Conservation (phyloP, 2,113 vertebrate genomes). For the Pollachius pollachius region DNA sequence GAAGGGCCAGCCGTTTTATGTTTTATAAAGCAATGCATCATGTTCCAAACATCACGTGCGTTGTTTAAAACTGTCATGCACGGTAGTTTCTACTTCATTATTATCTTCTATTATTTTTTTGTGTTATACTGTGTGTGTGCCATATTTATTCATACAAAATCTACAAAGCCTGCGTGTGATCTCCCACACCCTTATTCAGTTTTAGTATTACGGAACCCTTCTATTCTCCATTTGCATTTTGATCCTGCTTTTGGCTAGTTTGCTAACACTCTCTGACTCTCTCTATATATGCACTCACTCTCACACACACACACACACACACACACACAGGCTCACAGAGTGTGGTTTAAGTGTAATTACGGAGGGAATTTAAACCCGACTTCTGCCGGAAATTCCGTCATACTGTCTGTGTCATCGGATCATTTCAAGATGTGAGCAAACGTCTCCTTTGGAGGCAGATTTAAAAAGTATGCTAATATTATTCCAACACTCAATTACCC, state of each 20-base stretch:
- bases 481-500: conserved; percentile 37
- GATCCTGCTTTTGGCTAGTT: background rate
- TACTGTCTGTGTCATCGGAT: conserved; percentile 47
- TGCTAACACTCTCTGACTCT: background rate
- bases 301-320: conserved; percentile 11
- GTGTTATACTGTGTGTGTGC: background rate
- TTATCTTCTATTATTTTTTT: no score
- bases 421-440: conserved; percentile 56
- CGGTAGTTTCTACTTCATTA: no score
- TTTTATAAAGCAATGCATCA: no score
- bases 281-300: background rate
- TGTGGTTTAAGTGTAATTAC: conserved; percentile 52
- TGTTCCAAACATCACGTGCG: no score
- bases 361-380: conserved; percentile 37
- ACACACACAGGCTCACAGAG: conserved; percentile 17
- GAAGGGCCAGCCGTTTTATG: no score
- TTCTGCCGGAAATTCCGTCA: conserved; percentile 51
- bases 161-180: no score
- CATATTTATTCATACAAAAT: background rate
- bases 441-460: conserved; percentile 22
- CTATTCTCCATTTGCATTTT: no score
- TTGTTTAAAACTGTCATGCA: no score
- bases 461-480: conserved; percentile 50
- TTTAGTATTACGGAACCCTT: no score
- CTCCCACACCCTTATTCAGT: no score